phyloP scores from a whole-genome alignment of 1,140 invertebrate species.

The Oedothorax gibbosus region DNA sequence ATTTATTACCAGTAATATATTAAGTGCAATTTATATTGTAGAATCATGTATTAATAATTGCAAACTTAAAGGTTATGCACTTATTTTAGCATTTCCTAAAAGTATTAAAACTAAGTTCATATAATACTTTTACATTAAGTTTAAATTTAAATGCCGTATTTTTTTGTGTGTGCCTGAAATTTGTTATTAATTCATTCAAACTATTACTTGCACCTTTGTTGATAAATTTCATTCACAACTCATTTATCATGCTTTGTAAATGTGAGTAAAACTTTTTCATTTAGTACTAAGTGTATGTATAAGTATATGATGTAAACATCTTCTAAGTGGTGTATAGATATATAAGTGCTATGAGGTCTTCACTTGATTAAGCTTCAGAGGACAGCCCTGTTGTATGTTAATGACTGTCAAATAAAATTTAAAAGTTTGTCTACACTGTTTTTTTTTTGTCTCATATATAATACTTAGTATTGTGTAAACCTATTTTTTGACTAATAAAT shows the following conservation, averaged over 20 bases:
- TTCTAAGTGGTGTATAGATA: background rate
- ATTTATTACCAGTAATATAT: too few species aligned
- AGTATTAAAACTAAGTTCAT: too few species aligned
- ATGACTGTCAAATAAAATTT: slow-evolving; percentile 57
- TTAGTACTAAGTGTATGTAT: slow-evolving; percentile 28
- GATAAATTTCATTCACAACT: slow-evolving; percentile 4
- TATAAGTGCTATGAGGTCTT: too few species aligned
- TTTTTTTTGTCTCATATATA: background rate
- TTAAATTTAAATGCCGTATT: too few species aligned
- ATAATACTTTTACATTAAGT: too few species aligned
- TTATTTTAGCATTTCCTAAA: too few species aligned
- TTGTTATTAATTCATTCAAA: too few species aligned
- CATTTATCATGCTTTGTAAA: slow-evolving; percentile 16
- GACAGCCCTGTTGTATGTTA: slow-evolving; percentile 55
- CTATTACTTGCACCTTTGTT: slow-evolving; percentile 11
- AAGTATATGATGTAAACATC: slow-evolving; percentile 38
- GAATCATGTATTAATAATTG: too few species aligned
- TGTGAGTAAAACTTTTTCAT: slow-evolving; percentile 26
- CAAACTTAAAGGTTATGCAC: too few species aligned
- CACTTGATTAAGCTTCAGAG: background rate
- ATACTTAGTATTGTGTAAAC: background rate
- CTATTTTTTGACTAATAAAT: too few species aligned
- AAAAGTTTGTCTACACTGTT: slow-evolving; percentile 32
- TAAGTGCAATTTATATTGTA: too few species aligned
- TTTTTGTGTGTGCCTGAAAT: too few species aligned